A percentile compares a stretch with the other conserved stretches of the same genome.
phyloP scores from a whole-genome alignment of 2,113 vertebrate species.

The Burhinus oedicnemus region DNA sequence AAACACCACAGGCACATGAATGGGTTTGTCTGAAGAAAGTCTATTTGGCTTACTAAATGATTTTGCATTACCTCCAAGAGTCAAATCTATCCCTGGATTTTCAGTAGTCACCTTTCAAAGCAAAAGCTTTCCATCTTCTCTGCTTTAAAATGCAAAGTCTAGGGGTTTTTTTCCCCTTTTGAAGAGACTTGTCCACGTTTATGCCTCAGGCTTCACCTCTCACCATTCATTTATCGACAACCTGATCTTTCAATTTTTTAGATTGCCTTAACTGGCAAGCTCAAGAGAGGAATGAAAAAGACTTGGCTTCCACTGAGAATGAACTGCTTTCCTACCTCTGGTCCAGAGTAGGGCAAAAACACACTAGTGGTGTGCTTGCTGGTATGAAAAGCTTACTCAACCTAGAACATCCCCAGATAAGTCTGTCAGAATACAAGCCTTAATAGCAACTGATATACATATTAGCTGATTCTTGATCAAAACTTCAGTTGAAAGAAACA shows the following conservation, averaged over 20 bases:
- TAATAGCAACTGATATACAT: background rate
- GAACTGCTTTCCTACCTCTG: background rate
- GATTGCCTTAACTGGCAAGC: background rate
- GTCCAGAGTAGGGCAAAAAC: background rate
- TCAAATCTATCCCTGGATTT: background rate
- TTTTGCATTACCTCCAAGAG: background rate
- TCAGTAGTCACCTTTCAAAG: background rate
- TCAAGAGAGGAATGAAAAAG: background rate
- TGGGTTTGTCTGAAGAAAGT: background rate
- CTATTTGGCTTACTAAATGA: background rate
- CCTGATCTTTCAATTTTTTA: background rate
- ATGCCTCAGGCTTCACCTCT: background rate
- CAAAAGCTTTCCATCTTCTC: background rate
- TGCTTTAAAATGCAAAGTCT: background rate
- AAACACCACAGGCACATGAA: background rate
- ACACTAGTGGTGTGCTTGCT: background rate
- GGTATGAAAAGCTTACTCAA: background rate
- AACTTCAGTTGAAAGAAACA: background rate
- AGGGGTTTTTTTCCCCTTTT: background rate
- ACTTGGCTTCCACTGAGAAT: background rate
- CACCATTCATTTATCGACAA: background rate
- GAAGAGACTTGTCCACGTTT: fast-evolving
- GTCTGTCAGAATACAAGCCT: background rate
- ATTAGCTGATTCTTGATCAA: background rate
- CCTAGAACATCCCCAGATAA: background rate